A percentile compares a stretch with the other conserved stretches of the same genome.
phyloP scores from a whole-genome alignment of 2,113 vertebrate genomes.

The Diphyllodes magnificus region DNA sequence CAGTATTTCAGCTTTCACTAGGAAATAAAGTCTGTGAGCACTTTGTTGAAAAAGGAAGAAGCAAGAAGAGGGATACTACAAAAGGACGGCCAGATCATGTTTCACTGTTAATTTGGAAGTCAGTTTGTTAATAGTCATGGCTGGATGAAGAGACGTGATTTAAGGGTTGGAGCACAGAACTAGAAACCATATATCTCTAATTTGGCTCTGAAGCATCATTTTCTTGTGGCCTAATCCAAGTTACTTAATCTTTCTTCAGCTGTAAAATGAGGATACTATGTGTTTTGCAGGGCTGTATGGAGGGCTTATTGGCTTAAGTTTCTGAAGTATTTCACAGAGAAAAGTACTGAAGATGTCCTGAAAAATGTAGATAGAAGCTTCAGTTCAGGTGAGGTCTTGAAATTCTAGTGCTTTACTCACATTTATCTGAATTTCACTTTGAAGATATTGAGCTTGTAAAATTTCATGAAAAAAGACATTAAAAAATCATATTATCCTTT shows the following conservation, averaged over 20 bases:
- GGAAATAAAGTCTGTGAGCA: background rate
- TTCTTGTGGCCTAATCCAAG: background rate
- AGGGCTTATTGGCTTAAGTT: background rate
- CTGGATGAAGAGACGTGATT: background rate
- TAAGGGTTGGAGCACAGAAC: background rate
- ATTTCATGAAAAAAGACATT: background rate
- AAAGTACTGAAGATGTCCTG: background rate
- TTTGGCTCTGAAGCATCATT: background rate
- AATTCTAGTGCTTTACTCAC: background rate
- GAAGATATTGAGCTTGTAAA: background rate
- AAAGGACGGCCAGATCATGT: background rate
- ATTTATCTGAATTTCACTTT: background rate
- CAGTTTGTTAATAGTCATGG: background rate
- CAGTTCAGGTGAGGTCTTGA: background rate
- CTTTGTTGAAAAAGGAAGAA: background rate
- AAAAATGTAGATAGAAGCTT: background rate
- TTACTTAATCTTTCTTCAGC: background rate
- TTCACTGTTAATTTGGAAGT: background rate
- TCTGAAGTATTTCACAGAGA: background rate
- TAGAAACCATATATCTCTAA: background rate
- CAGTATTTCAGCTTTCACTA: background rate
- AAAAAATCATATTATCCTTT: background rate
- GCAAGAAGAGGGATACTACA: accelerated
- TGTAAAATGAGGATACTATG: background rate
- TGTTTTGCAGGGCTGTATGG: background rate